A percentile compares a stretch with the other conserved stretches of the same genome.
Conservation (phyloP, 2,113 vertebrate species). For the Thamnophis sirtalis region DNA sequence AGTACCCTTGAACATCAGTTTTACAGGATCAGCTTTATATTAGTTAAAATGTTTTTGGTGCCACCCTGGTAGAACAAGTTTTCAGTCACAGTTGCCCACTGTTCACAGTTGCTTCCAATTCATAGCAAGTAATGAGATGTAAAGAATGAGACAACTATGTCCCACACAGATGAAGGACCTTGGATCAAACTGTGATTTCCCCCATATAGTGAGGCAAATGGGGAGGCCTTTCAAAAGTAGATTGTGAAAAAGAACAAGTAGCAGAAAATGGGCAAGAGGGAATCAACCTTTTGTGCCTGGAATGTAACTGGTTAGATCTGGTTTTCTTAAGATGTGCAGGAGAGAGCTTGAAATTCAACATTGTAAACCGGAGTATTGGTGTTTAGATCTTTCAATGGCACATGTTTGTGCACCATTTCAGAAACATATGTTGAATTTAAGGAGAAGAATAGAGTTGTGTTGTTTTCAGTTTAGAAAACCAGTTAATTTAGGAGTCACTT, state of each 20-base stretch:
- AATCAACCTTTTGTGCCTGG: not conserved
- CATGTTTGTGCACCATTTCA: not conserved
- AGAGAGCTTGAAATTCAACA: not conserved
- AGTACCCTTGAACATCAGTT: not conserved
- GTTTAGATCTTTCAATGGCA: constrained; percentile 8
- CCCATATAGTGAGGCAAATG: not conserved
- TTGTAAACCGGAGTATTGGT: constrained; percentile 8
- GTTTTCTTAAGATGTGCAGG: not conserved
- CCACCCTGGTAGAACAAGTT: not conserved
- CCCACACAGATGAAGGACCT: not conserved
- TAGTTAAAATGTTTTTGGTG: not conserved
- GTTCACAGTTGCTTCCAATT: constrained; percentile 29
- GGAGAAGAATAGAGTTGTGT: not conserved
- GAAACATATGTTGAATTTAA: not conserved
- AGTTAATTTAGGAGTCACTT: constrained; percentile 19
- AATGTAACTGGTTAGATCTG: not conserved
- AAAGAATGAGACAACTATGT: not conserved
- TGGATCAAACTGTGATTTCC: not conserved
- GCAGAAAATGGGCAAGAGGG: not conserved
- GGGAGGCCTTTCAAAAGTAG: not conserved
- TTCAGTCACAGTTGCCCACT: constrained; percentile 19
- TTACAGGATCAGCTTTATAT: not conserved
- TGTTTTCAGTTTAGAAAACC: constrained; percentile 12
- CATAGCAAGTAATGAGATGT: not conserved
- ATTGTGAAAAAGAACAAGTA: not conserved